phyloP scores from a whole-genome alignment of 2,797 vertebrate genomes.

The Sebastes trivittatus region DNA sequence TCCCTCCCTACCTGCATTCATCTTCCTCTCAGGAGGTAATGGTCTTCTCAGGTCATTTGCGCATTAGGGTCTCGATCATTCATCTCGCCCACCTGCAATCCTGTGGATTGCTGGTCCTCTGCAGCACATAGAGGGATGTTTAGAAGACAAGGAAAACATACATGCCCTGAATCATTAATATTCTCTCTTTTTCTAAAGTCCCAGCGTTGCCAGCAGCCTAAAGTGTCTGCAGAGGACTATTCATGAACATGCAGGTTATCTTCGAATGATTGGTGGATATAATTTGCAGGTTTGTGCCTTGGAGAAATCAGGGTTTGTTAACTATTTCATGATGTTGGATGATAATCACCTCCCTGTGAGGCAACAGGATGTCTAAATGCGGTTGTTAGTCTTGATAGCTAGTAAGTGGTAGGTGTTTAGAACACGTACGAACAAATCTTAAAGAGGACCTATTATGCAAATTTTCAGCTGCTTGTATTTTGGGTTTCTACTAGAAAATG shows the following conservation, averaged over 20 bases:
- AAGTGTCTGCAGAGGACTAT: constrained; percentile 20
- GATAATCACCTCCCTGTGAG: constrained; percentile 38
- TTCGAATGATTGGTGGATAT: constrained; percentile 35
- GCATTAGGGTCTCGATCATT: constrained; percentile 73
- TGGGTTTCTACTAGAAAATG: neutral
- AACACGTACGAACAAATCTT: neutral
- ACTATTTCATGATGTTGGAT: constrained; percentile 51
- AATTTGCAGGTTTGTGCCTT: constrained; percentile 37
- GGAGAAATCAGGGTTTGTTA: constrained; percentile 34
- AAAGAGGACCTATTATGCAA: neutral
- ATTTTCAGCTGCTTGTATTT: neutral
- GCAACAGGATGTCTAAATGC: constrained; percentile 1
- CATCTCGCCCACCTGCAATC: constrained; percentile 70
- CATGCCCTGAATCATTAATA: constrained; percentile 47
- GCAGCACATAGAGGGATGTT: constrained; percentile 26
- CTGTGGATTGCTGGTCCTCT: constrained; percentile 38
- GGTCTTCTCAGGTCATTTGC: constrained; percentile 80
- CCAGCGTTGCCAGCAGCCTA: constrained; percentile 11
- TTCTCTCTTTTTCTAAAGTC: constrained; percentile 11
- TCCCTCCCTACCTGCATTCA: constrained; percentile 77
- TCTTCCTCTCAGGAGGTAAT: constrained; percentile 79
- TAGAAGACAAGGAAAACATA: constrained; percentile 43
- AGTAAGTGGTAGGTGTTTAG: neutral
- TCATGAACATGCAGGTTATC: constrained; percentile 29
- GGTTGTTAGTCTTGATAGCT: neutral